These are phyloP conservation scores for Mythimna impura DNA, from an alignment of 2,888 invertebrate genomes.

Conservation along the genomic window DNA sequence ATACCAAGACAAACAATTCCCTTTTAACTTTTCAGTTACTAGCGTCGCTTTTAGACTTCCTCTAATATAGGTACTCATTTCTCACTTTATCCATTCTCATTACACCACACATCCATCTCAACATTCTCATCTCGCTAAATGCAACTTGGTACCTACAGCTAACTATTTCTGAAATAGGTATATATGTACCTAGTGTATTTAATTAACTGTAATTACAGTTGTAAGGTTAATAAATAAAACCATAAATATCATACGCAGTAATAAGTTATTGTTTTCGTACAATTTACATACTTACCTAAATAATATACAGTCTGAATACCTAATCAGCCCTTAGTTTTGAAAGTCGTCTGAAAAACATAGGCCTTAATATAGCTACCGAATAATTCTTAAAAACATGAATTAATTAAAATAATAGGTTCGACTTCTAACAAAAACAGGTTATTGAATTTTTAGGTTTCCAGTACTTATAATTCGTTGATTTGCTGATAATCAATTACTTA, in stretches of 20 bases:
- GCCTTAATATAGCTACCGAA: too few relatives aligned
- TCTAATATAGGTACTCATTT: too few relatives aligned
- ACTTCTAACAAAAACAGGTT: background rate
- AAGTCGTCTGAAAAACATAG: constrained; percentile 11
- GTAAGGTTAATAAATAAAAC: background rate
- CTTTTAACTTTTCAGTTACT: too few relatives aligned
- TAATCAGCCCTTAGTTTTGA: background rate
- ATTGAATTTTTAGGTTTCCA: background rate
- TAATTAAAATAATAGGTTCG: background rate
- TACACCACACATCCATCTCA: too few relatives aligned
- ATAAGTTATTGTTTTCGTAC: background rate
- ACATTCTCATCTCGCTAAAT: too few relatives aligned
- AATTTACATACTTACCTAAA: background rate
- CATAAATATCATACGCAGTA: background rate
- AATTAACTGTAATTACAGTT: background rate
- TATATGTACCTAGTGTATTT: background rate
- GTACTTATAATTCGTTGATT: background rate
- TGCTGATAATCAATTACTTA: background rate
- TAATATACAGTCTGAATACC: background rate
- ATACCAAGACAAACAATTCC: too few relatives aligned
- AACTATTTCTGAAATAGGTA: background rate
- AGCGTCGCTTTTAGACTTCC: too few relatives aligned
- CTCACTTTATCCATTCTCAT: too few relatives aligned
- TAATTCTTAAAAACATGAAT: background rate
- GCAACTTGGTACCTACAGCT: background rate